A percentile compares a stretch with the other conserved stretches of the same genome.
These are phyloP conservation scores for Helicorthomorpha holstii DNA, from an alignment of 1,140 invertebrate species.

Conservation along the genomic window DNA sequence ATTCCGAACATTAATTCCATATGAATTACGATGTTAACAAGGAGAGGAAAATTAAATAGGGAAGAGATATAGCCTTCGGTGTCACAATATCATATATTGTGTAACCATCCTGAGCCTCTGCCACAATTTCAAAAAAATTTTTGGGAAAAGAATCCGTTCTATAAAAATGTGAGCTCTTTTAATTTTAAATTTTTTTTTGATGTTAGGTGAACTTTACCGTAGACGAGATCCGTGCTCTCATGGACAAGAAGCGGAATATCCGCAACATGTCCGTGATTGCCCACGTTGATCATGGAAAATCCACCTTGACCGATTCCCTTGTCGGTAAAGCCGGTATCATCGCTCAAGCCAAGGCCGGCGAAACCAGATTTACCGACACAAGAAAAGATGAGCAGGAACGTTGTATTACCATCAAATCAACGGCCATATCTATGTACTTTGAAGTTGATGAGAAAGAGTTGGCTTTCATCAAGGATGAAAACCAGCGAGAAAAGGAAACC, in stretches of 20 bases:
- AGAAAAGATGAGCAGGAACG: constrained; percentile 98
- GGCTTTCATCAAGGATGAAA: constrained; percentile 67
- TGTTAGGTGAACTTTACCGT: constrained; percentile 98
- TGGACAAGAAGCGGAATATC: constrained; percentile 99
- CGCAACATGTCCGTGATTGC: constrained; percentile 99
- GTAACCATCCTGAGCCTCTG: no score
- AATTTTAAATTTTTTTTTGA: constrained; percentile 11
- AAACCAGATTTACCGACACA: constrained; percentile 97
- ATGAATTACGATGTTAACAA: no score
- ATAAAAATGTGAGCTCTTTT: no score
- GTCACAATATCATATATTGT: no score
- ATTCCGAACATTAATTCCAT: no score
- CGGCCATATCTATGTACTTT: constrained; percentile 99
- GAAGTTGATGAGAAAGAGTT: constrained; percentile 83
- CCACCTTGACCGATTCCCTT: constrained; percentile 95
- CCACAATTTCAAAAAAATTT: no score
- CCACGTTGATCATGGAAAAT: constrained; percentile 99
- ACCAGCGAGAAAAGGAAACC: constrained; percentile 73
- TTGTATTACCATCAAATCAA: constrained; percentile 99
- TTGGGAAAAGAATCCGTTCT: no score
- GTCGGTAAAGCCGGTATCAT: constrained; percentile 99
- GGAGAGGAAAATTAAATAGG: no score
- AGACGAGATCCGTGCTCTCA: constrained; percentile 97
- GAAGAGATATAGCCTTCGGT: no score
- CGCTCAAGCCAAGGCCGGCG: constrained; percentile 92